These are phyloP conservation scores for Dasypus novemcinctus DNA, from an alignment of 2,113 vertebrate genomes.

Conservation along the genomic window DNA sequence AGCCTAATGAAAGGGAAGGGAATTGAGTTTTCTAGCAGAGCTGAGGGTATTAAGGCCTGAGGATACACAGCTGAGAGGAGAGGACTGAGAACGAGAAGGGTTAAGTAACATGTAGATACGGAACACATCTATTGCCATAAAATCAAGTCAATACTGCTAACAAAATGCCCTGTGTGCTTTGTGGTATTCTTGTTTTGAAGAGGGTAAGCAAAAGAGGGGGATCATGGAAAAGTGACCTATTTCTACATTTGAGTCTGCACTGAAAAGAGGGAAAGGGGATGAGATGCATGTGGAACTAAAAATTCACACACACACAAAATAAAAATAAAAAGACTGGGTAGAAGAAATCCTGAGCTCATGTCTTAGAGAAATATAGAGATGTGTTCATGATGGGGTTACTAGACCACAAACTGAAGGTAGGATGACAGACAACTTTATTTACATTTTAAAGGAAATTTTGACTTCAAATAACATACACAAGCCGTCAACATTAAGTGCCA, in stretches of 20 bases:
- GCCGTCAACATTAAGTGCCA: neutral
- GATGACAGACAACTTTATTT: neutral
- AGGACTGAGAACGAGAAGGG: neutral
- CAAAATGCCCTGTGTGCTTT: neutral
- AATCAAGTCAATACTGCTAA: neutral
- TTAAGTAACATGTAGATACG: neutral
- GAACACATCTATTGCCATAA: neutral
- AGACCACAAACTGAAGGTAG: neutral
- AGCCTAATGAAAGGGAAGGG: neutral
- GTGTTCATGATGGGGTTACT: neutral
- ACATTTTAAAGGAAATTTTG: neutral
- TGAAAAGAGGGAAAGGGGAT: neutral
- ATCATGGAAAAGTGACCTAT: neutral
- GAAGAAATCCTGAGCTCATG: neutral
- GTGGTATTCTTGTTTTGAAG: neutral
- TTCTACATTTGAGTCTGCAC: neutral
- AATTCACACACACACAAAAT: too few relatives aligned
- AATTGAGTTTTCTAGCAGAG: neutral
- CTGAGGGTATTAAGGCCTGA: neutral
- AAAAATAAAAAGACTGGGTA: neutral
- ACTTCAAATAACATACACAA: neutral
- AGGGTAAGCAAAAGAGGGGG: neutral
- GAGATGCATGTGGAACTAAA: neutral
- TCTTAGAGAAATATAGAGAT: neutral
- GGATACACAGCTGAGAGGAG: neutral